These are phyloP conservation scores for Ellobium chinense DNA, from an alignment of 2,888 invertebrate species.

Conservation along the genomic window DNA sequence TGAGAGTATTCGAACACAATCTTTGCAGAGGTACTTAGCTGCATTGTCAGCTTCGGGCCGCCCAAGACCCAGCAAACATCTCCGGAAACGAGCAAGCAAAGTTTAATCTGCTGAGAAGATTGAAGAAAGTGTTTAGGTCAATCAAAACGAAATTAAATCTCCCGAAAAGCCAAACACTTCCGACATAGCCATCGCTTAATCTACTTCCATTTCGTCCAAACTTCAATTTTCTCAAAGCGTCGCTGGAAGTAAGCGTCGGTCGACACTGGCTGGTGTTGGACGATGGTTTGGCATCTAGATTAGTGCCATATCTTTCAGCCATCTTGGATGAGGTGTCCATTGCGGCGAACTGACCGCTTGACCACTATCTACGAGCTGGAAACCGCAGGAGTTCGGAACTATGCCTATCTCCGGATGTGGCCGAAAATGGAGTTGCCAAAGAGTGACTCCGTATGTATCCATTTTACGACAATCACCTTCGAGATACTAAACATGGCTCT, in stretches of 20 bases:
- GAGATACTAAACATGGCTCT: too few species aligned
- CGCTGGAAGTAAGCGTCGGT: too few species aligned
- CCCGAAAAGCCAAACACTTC: slow-evolving; percentile 14
- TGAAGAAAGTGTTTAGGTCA: slow-evolving; percentile 23
- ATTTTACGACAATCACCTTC: too few species aligned
- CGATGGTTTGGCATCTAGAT: too few species aligned
- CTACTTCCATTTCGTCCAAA: background rate
- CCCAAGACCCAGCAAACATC: background rate
- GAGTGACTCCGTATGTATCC: too few species aligned
- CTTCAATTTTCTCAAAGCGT: background rate
- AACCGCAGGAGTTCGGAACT: background rate
- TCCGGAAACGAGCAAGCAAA: background rate
- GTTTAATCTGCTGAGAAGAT: slow-evolving; percentile 24
- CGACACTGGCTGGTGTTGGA: too few species aligned
- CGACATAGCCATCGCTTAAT: background rate
- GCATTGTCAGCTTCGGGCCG: background rate
- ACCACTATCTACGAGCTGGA: background rate
- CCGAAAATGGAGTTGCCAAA: background rate
- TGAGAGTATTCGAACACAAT: background rate
- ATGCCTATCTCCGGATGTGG: background rate
- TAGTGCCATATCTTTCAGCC: background rate
- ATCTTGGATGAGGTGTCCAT: background rate
- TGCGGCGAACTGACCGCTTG: background rate
- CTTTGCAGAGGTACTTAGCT: background rate
- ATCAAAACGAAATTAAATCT: slow-evolving; percentile 29